phyloP scores from a whole-genome alignment of 2,888 invertebrate species.

The Amblyjoppa fuscipennis region DNA sequence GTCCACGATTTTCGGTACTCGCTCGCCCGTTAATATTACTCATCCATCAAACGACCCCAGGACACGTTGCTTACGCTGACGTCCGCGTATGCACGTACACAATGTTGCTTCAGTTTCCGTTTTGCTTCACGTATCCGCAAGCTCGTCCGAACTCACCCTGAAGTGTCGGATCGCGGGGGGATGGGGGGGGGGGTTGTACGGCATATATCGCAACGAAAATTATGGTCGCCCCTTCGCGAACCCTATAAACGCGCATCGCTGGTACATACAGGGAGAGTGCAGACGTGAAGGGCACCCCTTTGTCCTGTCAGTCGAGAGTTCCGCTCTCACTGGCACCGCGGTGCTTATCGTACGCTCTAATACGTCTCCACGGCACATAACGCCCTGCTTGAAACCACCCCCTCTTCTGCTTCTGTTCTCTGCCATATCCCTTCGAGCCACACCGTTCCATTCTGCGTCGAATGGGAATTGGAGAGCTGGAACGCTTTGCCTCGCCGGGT shows the following conservation, averaged over 20 bases:
- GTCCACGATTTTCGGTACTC: constrained; percentile 4
- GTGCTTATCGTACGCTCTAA: constrained; percentile 76
- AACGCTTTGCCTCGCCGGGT: constrained; percentile 41
- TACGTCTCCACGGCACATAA: constrained; percentile 70
- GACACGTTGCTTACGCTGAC: constrained; percentile 33
- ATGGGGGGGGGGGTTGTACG: background rate
- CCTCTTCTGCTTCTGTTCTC: constrained; percentile 40
- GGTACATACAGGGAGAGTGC: constrained; percentile 22
- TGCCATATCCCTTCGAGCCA: constrained; percentile 44
- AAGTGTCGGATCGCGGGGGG: constrained; percentile 50
- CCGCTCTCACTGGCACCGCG: constrained; percentile 70
- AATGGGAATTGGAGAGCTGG: constrained; percentile 63
- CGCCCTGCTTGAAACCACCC: constrained; percentile 44
- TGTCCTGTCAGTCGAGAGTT: constrained; percentile 72
- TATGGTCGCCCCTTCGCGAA: constrained; percentile 68
- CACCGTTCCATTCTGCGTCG: constrained; percentile 24
- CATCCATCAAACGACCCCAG: constrained; percentile 73
- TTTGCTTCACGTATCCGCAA: constrained; percentile 61
- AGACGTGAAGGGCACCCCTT: constrained; percentile 68
- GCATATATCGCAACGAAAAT: constrained; percentile 78
- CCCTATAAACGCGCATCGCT: constrained; percentile 39
- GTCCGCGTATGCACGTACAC: constrained; percentile 33
- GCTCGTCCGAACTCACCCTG: constrained; percentile 54
- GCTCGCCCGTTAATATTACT: constrained; percentile 74
- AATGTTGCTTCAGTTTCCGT: constrained; percentile 56